Base-by-base conservation (phyloP, 2,888 invertebrate species). In the Eulithis prunata region DNA sequence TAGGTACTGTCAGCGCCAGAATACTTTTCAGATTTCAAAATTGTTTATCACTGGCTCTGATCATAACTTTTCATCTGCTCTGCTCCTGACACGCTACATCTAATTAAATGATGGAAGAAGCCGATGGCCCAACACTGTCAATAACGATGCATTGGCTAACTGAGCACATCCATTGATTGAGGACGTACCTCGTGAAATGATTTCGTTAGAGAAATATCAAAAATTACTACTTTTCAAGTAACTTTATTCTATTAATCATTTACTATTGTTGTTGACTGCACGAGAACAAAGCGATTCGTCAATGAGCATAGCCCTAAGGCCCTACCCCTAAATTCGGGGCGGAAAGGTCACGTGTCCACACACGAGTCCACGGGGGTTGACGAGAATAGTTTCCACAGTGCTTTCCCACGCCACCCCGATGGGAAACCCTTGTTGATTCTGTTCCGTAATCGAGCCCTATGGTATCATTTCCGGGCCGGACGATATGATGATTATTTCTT, bases 391-490 rank as follows among this genome's bases (percentile, higher is more conserved):
- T 89, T 85, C 86, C 89, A 82, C 79, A 73, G 71, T 60, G 71
- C 83, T 82, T 92, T 91, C 92, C 92, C 92, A 91, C 91, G 91
- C 84, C 79, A 78, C 81, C 84, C 87, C 71, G 74, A 83, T 84
- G 85, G 85, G 90, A 90, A 90, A 87, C 86, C 87, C 80, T 89
- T 90, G 89, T 90, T 89, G 88, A 87, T 87, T 90, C 85, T 86
- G 86, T 86, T 84, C 82, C 83, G 81, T 83, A 83, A 85, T 86
- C 82, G 82, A 84, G 74, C 76, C 83, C 81, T 82, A 80, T 77
- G 79, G 79, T 80, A 77, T 79, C 79, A 72, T 86, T 89, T 90
- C 91, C 91, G 91, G 89, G 77, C 73, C 70, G 72, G 75, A 78
- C 78, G 75, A 80, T 79, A 80, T 78, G 76, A 78, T 75, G 76